phyloP scores from a whole-genome alignment of 2,113 vertebrate species.

The Rhagologus leucostigma region DNA sequence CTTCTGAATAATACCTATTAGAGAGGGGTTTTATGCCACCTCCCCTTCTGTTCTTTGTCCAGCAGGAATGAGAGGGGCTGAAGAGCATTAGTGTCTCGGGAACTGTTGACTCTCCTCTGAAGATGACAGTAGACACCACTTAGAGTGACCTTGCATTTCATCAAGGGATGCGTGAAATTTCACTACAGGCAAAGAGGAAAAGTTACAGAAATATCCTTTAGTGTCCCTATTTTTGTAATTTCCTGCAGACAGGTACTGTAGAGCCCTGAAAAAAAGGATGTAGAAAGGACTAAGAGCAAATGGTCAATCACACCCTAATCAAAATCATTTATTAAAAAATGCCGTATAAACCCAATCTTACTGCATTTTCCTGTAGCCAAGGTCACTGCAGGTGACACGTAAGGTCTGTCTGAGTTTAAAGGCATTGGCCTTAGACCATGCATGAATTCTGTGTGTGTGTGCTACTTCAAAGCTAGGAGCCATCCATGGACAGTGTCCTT shows the following conservation, averaged over 20 bases:
- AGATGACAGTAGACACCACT: not conserved
- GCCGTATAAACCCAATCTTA: not conserved
- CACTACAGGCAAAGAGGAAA: not conserved
- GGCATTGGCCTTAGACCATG: not conserved
- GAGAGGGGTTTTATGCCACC: not conserved
- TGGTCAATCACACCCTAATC: not conserved
- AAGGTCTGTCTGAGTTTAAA: not conserved
- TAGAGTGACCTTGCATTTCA: not conserved
- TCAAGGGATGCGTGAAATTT: not conserved
- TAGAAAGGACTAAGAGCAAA: not conserved
- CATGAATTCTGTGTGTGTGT: not conserved
- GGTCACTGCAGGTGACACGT: not conserved
- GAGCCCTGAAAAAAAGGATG: rapidly evolving
- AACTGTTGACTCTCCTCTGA: not conserved
- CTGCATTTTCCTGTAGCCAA: not conserved
- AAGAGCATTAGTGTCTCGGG: not conserved
- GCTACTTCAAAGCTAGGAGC: not conserved
- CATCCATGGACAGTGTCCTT: not conserved
- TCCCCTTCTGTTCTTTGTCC: not conserved
- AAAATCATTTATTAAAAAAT: not conserved
- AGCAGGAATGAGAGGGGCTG: not conserved
- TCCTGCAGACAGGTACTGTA: not conserved
- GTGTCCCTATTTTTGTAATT: not conserved
- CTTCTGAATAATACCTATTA: not conserved
- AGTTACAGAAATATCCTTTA: not conserved